A percentile compares a stretch with the other conserved stretches of the same genome.
phyloP scores from a whole-genome alignment of 1,140 invertebrate species.

The Lanistes nyassanus region DNA sequence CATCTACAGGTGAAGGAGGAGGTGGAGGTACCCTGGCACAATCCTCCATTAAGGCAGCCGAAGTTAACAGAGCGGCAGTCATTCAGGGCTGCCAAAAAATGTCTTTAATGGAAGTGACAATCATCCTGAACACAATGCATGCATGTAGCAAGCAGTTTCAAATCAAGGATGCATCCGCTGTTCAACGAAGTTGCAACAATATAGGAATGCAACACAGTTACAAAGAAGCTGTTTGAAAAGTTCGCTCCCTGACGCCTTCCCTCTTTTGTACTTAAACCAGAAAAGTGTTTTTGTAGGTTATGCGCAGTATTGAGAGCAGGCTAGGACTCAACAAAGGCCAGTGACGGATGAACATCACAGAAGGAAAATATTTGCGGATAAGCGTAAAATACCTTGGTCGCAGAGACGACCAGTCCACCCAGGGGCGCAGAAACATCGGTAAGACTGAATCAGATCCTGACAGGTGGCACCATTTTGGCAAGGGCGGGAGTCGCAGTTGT shows the following conservation, averaged over 20 bases:
- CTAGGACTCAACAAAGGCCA: no score
- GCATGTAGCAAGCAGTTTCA: not conserved
- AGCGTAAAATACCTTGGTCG: constrained; percentile 9
- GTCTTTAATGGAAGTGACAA: not conserved
- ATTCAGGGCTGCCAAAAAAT: not conserved
- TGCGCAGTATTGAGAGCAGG: no score
- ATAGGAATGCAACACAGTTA: not conserved
- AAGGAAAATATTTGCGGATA: no score
- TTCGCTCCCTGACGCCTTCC: not conserved
- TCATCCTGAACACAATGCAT: not conserved
- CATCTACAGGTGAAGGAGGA: constrained; percentile 2
- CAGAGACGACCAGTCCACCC: constrained; percentile 30
- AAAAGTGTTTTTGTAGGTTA: no score
- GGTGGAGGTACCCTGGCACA: not conserved
- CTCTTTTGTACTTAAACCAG: no score
- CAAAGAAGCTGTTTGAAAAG: not conserved
- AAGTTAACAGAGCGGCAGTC: not conserved
- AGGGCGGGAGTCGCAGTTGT: constrained; percentile 26
- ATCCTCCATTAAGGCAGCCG: not conserved
- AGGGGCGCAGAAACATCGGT: constrained; percentile 30
- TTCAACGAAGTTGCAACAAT: not conserved
- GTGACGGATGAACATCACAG: no score
- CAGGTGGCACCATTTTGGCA: constrained; percentile 34
- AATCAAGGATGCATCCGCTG: not conserved
- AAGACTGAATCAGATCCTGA: constrained; percentile 25